phyloP scores from a whole-genome alignment of 1,140 invertebrate genomes.

The Neodiprion pinetum region DNA sequence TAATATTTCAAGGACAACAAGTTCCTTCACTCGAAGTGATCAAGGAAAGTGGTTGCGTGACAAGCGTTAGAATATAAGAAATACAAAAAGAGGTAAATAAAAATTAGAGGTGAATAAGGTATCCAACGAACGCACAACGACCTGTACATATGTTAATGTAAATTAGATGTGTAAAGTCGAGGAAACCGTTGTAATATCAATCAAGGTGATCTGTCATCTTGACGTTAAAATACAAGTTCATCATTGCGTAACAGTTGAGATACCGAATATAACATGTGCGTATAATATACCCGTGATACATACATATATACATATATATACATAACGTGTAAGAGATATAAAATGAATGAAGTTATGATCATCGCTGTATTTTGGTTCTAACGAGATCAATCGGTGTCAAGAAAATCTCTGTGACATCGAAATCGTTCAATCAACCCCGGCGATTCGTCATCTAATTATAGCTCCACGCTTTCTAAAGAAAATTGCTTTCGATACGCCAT shows the following conservation, averaged over 20 bases:
- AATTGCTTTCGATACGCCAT: neutral
- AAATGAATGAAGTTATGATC: neutral
- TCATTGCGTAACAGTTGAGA: neutral
- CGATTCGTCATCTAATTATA: neutral
- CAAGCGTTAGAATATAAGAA: neutral
- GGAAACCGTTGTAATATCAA: conserved; percentile 1
- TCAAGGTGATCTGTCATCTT: neutral
- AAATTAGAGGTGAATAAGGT: neutral
- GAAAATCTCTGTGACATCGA: neutral
- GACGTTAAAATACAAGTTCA: neutral
- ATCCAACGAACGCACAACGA: neutral
- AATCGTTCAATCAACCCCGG: neutral
- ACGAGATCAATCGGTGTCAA: neutral
- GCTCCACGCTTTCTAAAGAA: neutral
- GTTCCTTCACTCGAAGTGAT: neutral
- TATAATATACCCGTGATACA: too few species aligned
- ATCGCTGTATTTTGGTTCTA: neutral
- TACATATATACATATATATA: neutral
- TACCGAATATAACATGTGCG: neutral
- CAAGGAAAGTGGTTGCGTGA: conserved; percentile 1
- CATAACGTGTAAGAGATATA: neutral
- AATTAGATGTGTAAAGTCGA: neutral
- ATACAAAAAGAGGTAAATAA: neutral
- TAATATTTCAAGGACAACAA: too few species aligned
- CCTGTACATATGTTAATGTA: neutral